Percentiles rank a stretch among this genome's conserved stretches.
These are phyloP conservation scores for Mugil cephalus DNA, from an alignment of 2,113 vertebrate genomes.

Conservation along the genomic window DNA sequence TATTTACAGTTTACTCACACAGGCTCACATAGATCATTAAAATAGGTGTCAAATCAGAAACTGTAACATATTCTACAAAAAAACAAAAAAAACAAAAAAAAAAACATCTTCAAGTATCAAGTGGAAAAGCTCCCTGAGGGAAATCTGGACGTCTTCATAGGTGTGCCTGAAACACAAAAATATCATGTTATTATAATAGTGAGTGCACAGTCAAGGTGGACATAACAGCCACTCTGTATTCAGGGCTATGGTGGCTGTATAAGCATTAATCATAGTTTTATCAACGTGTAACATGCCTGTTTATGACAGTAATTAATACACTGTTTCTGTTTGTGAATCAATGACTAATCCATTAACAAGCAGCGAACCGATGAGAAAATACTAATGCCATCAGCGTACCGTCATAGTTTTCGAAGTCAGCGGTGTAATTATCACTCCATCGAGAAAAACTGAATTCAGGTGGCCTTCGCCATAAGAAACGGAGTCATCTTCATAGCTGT, in stretches of 20 bases:
- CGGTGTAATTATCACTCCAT: constrained; percentile 59
- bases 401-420: constrained; percentile 20
- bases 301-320: too few species aligned
- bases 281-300: too few species aligned
- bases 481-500: constrained; percentile 76
- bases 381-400: constrained; percentile 36
- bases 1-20: constrained; percentile 52
- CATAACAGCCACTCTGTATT: not conserved
- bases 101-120: constrained; percentile 64
- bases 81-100: too few species aligned
- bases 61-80: constrained; percentile 51
- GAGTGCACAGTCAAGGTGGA: not conserved
- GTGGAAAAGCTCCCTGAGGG: constrained; percentile 4
- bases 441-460: constrained; percentile 78
- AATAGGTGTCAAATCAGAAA: constrained; percentile 23
- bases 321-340: too few species aligned
- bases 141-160: constrained; percentile 52
- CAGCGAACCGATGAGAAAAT: not conserved
- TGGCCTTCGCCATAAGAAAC: constrained; percentile 66
- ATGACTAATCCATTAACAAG: not conserved
- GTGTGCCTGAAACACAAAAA: constrained; percentile 63
- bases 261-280: not conserved
- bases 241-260: not conserved
- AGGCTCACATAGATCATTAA: constrained; percentile 24
- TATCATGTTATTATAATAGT: constrained; percentile 13